Evolutionary conservation across 2,113 vertebrate genomes (phyloP), one percentile per base, ranked within the genome.

Genomic region (Eleginops maclovinus): DNA sequence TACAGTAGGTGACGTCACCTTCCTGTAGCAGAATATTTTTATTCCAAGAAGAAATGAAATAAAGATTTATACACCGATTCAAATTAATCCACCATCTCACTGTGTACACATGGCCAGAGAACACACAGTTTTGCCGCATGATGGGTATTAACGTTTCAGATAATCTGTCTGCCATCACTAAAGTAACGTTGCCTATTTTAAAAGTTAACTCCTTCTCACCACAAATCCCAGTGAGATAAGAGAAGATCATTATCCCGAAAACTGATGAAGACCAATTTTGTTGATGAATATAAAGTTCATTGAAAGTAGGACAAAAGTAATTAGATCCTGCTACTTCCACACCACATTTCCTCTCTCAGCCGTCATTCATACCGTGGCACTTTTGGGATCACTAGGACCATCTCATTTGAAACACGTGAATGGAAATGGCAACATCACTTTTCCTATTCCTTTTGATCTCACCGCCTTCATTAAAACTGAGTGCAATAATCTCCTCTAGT

Each of bases 231-330:
- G 46, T n/a, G 81, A 82, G 73, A 82, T 85, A 82, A 87, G 69
- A 82, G 66, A 77, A 82, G 85, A 88, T 88, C 87, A 86, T 89
- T 83, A 90, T 78, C 74, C 69, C 4, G 10, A 51, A 60, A 72
- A 60, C 64, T 59, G 17, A 71, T 85, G 72, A 58, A 53, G 68
- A 49, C 58, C 70, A 84, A 84, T 77, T 86, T 63, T 62, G 49
- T 53, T 75, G 70, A 68, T 76, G 62, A 64, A 79, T 78, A 75
- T 69, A 44, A 87, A 73, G 73, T 79, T 82, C 41, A 76, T 43
- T 66, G 41, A 91, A 92, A 90, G 88, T 88, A 85, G 87, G 87
- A 90, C 87, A 86, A 90, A 79, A 55, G 62, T 88, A 85, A 89
- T 89, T 85, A 83, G 51, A 84, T n/a, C 19, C 41, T 70, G 70